Evolutionary conservation across 2,888 invertebrate species (phyloP), one percentile per base, ranked within the genome.

Genomic region (Dendrolimus pini): DNA sequence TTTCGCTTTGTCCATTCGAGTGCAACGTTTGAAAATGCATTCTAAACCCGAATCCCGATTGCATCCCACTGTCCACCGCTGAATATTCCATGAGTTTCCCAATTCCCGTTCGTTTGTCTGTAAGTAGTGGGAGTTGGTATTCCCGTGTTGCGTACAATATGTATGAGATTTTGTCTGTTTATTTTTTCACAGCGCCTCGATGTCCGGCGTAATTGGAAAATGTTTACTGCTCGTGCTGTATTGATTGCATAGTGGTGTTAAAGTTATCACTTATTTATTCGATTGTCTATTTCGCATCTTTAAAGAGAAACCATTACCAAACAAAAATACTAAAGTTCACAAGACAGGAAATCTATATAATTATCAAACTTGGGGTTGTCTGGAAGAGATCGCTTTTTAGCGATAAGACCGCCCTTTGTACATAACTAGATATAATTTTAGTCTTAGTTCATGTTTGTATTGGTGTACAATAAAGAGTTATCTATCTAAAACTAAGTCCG

Each of bases 111-210:
- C 65, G 73, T 70, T 72, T 69, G 64, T 59, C 60, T 71, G 77
- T 83, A 84, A 87, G 85, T 88, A 85, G 83, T 78, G 80, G 81
- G 82, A 82, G 85, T 83, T 83, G 86, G 83, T 82, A 75, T 78
- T 67, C 82, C 83, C 80, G 77, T 84, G 85, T 85, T 80, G 75
- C 78, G 77, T 89, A 69, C 74, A 88, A 85, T 80, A 89, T 89
- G 78, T 73, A 90, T 82, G 87, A 81, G 85, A 81, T 83, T 85
- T 82, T 82, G 85, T 82, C 75, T 77, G 76, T 75, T 80, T 78
- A 78, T 87, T 88, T 88, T 85, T 89, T 82, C 71, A 66, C 61
- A 65, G 65, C 71, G 71, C 65, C 70, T 80, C 82, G 79, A 74
- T 82, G 85, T 81, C 76, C 78, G 62, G 63, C 53, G 54, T 64